Percentiles rank a stretch among this genome's conserved stretches.
These are phyloP conservation scores for Platyura marginata DNA, from an alignment of 1,140 invertebrate species.

Conservation along the genomic window DNA sequence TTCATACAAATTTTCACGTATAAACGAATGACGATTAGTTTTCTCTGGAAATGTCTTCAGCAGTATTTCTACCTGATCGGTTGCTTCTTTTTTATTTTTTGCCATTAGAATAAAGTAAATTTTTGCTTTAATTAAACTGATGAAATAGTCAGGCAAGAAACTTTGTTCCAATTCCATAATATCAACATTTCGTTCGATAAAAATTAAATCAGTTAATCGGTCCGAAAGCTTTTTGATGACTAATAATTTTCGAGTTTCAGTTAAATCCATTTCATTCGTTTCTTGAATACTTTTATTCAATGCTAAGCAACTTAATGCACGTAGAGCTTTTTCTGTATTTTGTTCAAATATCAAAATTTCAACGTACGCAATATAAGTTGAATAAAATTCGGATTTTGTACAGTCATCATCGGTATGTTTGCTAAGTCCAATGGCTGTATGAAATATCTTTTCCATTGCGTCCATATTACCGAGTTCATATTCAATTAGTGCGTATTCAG, in stretches of 20 bases:
- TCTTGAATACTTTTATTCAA: slow-evolving; percentile 1
- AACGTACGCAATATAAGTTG: slow-evolving; percentile 9
- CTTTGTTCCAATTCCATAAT: slow-evolving; percentile 13
- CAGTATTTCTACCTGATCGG: slow-evolving; percentile 18
- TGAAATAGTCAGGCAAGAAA: slow-evolving; percentile 29
- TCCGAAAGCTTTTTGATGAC: slow-evolving; percentile 5
- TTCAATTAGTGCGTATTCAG: slow-evolving; percentile 42
- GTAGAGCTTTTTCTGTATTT: slow-evolving; percentile 2
- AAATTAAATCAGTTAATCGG: slow-evolving; percentile 2
- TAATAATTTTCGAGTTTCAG: slow-evolving; percentile 3
- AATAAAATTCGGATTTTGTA: slow-evolving; percentile 6
- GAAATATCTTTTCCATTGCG: slow-evolving; percentile 27
- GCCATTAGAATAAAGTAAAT: slow-evolving; percentile 28
- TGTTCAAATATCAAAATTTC: slow-evolving; percentile 11
- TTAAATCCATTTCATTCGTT: neutral
- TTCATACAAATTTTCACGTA: slow-evolving; percentile 29
- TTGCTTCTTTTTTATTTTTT: slow-evolving; percentile 11
- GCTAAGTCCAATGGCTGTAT: slow-evolving; percentile 14
- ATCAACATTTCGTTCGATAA: slow-evolving; percentile 8
- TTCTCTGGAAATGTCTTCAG: slow-evolving; percentile 10
- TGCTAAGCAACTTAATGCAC: slow-evolving; percentile 6
- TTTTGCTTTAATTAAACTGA: slow-evolving; percentile 33
- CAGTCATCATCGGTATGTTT: slow-evolving; percentile 12
- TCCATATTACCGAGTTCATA: slow-evolving; percentile 28
- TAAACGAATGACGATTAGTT: slow-evolving; percentile 8